Evolutionary conservation across 2,113 vertebrate genomes (phyloP).

Genomic region (Pogonocichla stellata): DNA sequence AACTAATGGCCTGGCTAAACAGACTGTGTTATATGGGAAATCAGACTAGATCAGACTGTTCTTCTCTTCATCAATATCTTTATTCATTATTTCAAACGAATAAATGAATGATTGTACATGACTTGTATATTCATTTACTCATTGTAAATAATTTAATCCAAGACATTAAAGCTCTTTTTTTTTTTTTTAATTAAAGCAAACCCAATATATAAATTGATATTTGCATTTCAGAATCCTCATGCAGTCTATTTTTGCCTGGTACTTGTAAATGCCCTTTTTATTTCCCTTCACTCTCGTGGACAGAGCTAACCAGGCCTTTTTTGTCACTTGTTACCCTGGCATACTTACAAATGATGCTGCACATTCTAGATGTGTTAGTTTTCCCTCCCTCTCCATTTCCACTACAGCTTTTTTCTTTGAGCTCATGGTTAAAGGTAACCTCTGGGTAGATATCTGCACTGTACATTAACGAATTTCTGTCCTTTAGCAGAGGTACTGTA

Average conservation of each 20-base stretch:
- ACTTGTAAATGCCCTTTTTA: neutral
- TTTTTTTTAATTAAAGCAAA: neutral
- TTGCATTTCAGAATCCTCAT: neutral
- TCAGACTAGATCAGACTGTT: neutral
- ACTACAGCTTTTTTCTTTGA: neutral
- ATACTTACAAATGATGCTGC: neutral
- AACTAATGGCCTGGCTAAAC: neutral
- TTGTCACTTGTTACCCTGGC: neutral
- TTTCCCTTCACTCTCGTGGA: neutral
- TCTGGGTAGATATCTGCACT: neutral
- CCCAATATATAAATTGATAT: neutral
- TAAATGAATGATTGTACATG: neutral
- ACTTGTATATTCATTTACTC: neutral
- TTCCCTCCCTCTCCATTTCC: neutral
- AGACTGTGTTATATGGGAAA: neutral
- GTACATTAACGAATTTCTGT: conserved; percentile 31
- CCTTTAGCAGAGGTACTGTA: neutral
- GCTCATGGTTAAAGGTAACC: neutral
- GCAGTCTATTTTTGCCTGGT: neutral
- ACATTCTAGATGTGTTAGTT: neutral
- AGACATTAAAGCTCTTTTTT: neutral
- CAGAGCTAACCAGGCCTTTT: neutral
- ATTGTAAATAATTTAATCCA: neutral
- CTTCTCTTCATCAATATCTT: neutral
- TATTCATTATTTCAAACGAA: neutral